These are phyloP conservation scores for Alaudala cheleensis DNA, from an alignment of 2,113 vertebrate species.

Conservation along the genomic window DNA sequence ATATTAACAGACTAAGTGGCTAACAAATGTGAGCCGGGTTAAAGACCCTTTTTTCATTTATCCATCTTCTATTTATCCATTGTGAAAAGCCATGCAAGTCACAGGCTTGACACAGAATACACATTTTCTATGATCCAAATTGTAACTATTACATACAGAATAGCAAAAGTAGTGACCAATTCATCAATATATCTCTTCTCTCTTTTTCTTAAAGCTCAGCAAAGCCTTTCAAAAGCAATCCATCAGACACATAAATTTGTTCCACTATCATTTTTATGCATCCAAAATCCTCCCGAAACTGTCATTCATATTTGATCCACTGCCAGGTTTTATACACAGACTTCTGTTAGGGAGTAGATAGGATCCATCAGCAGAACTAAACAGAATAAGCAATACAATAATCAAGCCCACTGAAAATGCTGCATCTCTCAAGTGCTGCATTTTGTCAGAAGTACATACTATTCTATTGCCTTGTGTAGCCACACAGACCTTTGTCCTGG, in stretches of 20 bases:
- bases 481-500: neutral
- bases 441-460: neutral
- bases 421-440: neutral
- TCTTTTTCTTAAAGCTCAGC: neutral
- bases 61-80: neutral
- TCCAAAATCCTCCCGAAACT: neutral
- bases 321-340: neutral
- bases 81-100: neutral
- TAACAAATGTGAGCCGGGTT: neutral
- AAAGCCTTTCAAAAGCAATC: constrained; percentile 1
- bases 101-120: neutral
- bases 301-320: neutral
- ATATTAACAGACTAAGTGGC: neutral
- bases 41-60: neutral
- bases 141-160: neutral
- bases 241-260: neutral
- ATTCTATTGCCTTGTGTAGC: neutral
- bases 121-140: neutral
- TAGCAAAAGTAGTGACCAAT: neutral
- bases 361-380: neutral
- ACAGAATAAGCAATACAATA: neutral
- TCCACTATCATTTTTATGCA: neutral
- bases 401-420: neutral
- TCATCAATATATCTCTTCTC: neutral
- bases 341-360: neutral